These are phyloP conservation scores for Gonatopus flavifemur DNA, from an alignment of 1,140 invertebrate species.

Conservation along the genomic window DNA sequence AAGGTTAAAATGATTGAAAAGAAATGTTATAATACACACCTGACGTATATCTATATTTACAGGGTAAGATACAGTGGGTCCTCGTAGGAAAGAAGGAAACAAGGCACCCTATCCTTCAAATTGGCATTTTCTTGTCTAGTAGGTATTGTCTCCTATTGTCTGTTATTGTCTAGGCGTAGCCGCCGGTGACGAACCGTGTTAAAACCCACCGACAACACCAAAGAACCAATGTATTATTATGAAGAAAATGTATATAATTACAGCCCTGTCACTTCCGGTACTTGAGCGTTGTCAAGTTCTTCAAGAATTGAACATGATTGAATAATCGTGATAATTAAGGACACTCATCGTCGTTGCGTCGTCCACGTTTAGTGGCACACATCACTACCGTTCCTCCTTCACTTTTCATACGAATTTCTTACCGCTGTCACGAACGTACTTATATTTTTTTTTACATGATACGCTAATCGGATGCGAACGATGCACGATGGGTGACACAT, in stretches of 20 bases:
- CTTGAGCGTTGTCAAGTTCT: constrained; percentile 8
- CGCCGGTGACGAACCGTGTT: constrained; percentile 19
- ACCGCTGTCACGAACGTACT: too few species aligned
- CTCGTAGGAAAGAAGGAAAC: too few species aligned
- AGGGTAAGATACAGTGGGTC: too few species aligned
- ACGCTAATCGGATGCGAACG: too few species aligned
- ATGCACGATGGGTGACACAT: too few species aligned
- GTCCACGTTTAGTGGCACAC: constrained; percentile 14
- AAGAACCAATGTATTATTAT: too few species aligned
- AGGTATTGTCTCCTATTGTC: too few species aligned
- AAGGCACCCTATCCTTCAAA: constrained; percentile 18
- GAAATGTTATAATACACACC: too few species aligned
- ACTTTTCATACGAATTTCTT: too few species aligned
- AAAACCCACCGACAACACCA: constrained; percentile 5
- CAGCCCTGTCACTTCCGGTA: constrained; percentile 1
- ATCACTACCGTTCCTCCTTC: not conserved
- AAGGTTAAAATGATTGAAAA: too few species aligned
- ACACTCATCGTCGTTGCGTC: constrained; percentile 4
- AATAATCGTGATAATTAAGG: constrained; percentile 31
- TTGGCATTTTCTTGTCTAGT: constrained; percentile 27
- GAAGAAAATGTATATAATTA: not conserved
- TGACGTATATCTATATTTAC: too few species aligned
- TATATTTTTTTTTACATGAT: too few species aligned
- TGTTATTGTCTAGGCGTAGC: constrained; percentile 28
- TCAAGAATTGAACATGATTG: constrained; percentile 34